Percentiles rank a stretch among this genome's conserved stretches.
These are phyloP conservation scores for Endomychus coccineus DNA, from an alignment of 2,888 invertebrate genomes.

Conservation along the genomic window DNA sequence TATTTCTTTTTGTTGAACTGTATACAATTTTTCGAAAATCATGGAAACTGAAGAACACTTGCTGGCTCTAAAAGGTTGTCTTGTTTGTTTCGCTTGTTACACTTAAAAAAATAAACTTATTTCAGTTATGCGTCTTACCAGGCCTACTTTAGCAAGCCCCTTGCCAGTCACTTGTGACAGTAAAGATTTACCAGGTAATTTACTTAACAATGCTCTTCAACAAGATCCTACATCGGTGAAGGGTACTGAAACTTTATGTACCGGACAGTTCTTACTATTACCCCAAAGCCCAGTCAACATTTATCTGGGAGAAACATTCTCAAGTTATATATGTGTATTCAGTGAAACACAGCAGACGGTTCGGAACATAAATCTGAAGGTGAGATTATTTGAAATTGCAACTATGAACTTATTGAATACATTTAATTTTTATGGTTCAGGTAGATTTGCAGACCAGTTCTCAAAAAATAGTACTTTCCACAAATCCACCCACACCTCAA, in stretches of 20 bases:
- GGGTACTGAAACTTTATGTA: slow-evolving; percentile 72
- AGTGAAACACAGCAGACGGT: slow-evolving; percentile 86
- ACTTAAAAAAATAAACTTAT: slow-evolving; percentile 9
- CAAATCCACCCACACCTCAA: slow-evolving; percentile 53
- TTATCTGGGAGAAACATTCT: slow-evolving; percentile 96
- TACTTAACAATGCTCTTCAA: slow-evolving; percentile 69
- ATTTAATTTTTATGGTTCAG: slow-evolving; percentile 39
- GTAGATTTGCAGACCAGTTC: slow-evolving; percentile 91
- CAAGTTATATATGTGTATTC: slow-evolving; percentile 94
- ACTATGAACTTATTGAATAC: neutral
- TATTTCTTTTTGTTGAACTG: too few species aligned
- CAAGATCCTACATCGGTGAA: slow-evolving; percentile 78
- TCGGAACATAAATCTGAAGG: slow-evolving; percentile 76
- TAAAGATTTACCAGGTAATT: slow-evolving; percentile 76
- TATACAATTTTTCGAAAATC: too few species aligned
- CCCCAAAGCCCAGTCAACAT: slow-evolving; percentile 98
- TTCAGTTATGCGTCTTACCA: slow-evolving; percentile 87
- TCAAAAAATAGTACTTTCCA: slow-evolving; percentile 76
- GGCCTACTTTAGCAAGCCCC: slow-evolving; percentile 80
- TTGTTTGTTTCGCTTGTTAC: neutral
- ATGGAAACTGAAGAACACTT: slow-evolving; percentile 24
- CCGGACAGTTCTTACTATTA: slow-evolving; percentile 83
- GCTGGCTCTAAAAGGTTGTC: slow-evolving; percentile 21
- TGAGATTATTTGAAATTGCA: slow-evolving; percentile 30
- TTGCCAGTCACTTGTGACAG: slow-evolving; percentile 77